Base-by-base conservation (phyloP, 37 sponge, comb jelly and placozoan species). In the Lycopodina hypogea region DNA sequence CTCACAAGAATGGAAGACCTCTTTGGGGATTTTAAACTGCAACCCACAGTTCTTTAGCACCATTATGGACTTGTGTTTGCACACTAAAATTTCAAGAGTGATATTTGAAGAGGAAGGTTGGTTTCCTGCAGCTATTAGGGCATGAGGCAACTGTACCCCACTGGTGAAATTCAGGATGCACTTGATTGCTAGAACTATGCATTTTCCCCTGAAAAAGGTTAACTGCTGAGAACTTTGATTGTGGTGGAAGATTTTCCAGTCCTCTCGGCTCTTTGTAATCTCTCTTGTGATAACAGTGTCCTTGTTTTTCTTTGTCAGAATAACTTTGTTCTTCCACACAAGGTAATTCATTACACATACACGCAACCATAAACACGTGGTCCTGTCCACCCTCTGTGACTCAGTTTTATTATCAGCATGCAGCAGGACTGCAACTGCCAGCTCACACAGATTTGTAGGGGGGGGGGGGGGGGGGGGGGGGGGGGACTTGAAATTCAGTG, bases 11-110 rank as follows among this genome's bases (percentile, higher is more conserved):
- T 52, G 53, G 1, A 51, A 19, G 23, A n/a, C 40, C 1, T 1
- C 9, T 21, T 69, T 38, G 28, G 53, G 32, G n/a, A 41, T 24
- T 51, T 72, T 53, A 51, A 72, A 72, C 21, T 72, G 17, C 66
- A 65, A 29, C 15, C 72, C 52, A 72, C 52, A 51, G 7, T 22
- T 28, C 29, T 32, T 26, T 17, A 72, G 50, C 22, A 30, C 48
- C 21, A 2, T 28, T 3, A 12, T 32, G 35, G 42, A 41, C 15
- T 32, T 34, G 30, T 45, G 8, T 12, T 45, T 45, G 48, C 34
- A 65, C 34, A 65, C 66, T 17, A 65, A 34, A 4, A 65, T 17
- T 30, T 65, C 66, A 65, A 32, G 66, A 30, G 30, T 14, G 35
- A 65, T 11, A 45, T 45, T 4, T 45, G 48, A 12, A 4, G 35